Evolutionary conservation across 2,888 invertebrate genomes (phyloP).

Genomic region (Penaeus monodon): DNA sequence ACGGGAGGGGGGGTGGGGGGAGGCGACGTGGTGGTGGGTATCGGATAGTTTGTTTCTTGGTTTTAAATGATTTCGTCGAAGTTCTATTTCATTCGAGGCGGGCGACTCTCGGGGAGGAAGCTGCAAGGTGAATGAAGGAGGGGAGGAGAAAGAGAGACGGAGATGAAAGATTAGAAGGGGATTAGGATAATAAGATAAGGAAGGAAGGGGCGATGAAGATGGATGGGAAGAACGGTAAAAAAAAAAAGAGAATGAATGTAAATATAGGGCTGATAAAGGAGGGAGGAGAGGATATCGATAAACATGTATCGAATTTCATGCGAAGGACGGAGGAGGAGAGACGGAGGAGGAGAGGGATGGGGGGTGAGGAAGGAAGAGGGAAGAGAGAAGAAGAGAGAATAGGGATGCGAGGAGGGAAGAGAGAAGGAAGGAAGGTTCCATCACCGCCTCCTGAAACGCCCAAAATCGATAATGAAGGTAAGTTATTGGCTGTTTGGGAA

Average conservation of each 20-base stretch:
- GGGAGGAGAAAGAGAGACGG: neutral
- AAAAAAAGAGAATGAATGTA: neutral
- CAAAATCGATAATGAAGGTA: constrained; percentile 55
- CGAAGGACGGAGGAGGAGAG: neutral
- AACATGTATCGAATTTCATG: neutral
- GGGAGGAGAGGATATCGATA: neutral
- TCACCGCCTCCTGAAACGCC: neutral
- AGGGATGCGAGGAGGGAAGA: too few relatives aligned
- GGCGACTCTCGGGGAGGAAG: neutral
- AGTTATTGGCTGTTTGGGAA: constrained; percentile 52
- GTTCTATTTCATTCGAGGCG: constrained; percentile 3
- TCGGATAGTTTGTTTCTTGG: constrained; percentile 39
- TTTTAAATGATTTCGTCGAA: constrained; percentile 41
- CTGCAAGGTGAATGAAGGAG: constrained; percentile 16
- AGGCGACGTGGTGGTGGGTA: constrained; percentile 21
- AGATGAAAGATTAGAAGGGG: neutral
- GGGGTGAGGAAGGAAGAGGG: too few relatives aligned
- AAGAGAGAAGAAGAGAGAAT: neutral
- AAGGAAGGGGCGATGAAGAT: neutral
- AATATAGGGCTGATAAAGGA: neutral
- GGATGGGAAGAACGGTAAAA: neutral
- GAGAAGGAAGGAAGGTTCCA: constrained; percentile 8
- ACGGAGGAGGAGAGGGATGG: neutral
- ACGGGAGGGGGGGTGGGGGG: neutral
- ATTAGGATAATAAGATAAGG: neutral